Base-by-base conservation (phyloP, 92 coral and sea anemone species). In the Chrysogorgia sp. region DNA sequence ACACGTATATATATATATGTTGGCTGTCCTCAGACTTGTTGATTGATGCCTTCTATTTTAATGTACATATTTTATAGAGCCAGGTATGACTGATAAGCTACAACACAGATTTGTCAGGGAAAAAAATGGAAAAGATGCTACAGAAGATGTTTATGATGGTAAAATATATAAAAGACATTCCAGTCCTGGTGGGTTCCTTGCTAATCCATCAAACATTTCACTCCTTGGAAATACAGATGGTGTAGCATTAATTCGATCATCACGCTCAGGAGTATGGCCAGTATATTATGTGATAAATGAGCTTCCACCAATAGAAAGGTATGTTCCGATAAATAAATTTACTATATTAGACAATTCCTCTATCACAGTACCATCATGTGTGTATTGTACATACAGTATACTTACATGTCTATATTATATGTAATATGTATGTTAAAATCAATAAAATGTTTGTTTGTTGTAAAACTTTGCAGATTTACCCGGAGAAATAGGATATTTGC, bases 181-280 rank as follows among this genome's bases (percentile, higher is more conserved):
- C 33, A 78, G 58, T 1, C 71, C 72, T 32, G 74, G 80, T 68
- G 85, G 88, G 45, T 84, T 84, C 22, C 31, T 84, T 22, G 22
- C 88, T 19, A 58, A 53, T 56, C 26, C 71, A 26, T 15, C 55
- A 34, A 83, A 84, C 74, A 79, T 79, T 17, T 84, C 88, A 23
- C 55, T 84, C 4, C 78, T 84, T 22, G 88, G 88, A 4, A 84
- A 84, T 79, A 79, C 88, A 35, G 88, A 84, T 67, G 88, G 85
- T 6, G 88, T 80, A 65, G 84, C 79, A 29, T 71, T 84, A 17
- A 58, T 80, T 40, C 58, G 76, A 0, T 80, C 88, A 6, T 15
- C 80, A 2, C 17, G 75, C 48, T 58, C 31, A 37, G 81, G 85
- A 43, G 81, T 80, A 2, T 85, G 76, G 85, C 88, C 88, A 0